Evolutionary conservation across 2,888 invertebrate genomes (phyloP).

Genomic region (Thelaira solivaga): DNA sequence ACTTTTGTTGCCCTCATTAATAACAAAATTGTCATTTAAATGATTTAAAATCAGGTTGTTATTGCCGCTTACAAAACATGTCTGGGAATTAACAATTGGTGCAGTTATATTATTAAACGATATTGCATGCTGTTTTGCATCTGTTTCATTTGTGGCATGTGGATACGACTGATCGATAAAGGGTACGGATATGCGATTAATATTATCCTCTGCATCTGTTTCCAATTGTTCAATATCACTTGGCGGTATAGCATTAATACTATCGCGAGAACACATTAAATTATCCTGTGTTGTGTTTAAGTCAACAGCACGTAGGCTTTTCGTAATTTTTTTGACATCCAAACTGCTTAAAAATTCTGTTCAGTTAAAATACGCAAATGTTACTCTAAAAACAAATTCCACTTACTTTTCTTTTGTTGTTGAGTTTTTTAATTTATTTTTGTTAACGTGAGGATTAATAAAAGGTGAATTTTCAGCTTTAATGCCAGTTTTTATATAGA

Average conservation of each 20-base stretch:
- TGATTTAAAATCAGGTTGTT: constrained; percentile 76
- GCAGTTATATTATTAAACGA: constrained; percentile 21
- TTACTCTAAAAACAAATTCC: not conserved
- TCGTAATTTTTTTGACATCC: constrained; percentile 47
- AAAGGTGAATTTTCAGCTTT: constrained; percentile 73
- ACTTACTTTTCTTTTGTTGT: constrained; percentile 63
- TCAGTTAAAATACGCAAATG: not conserved
- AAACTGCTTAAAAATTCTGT: constrained; percentile 24
- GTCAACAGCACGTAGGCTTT: constrained; percentile 65
- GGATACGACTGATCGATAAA: constrained; percentile 71
- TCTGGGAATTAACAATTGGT: constrained; percentile 70
- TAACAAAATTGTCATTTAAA: constrained; percentile 74
- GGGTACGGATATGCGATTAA: constrained; percentile 70
- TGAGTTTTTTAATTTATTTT: constrained; percentile 15
- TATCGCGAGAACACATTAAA: constrained; percentile 73
- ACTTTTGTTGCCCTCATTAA: constrained; percentile 41
- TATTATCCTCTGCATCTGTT: constrained; percentile 75
- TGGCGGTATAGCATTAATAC: constrained; percentile 75
- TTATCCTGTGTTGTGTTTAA: constrained; percentile 68
- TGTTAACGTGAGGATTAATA: constrained; percentile 68
- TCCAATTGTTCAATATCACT: constrained; percentile 76
- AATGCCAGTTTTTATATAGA: constrained; percentile 79
- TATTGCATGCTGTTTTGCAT: not conserved
- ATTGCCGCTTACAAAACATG: constrained; percentile 74
- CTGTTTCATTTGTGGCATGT: constrained; percentile 22